Conservation (phyloP, 2,888 invertebrate genomes). For the Auanema freiburgensis region DNA sequence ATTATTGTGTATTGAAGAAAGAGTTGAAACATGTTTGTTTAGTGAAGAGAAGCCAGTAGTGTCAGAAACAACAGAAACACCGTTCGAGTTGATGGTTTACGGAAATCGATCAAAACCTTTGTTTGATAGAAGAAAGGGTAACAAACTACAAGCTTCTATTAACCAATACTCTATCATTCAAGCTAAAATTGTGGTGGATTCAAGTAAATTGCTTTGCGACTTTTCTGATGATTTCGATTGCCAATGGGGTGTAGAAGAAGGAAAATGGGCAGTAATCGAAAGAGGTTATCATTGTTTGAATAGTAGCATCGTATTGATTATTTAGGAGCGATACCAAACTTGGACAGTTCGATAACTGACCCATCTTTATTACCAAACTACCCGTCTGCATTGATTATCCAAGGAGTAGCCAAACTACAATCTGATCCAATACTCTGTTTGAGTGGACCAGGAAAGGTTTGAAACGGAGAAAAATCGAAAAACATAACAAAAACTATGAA, state of each 20-base stretch:
- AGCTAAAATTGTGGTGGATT: conserved; percentile 48
- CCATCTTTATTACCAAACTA: conserved; percentile 45
- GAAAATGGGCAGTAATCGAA: conserved; percentile 58
- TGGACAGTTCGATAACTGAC: conserved; percentile 47
- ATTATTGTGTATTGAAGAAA: no score
- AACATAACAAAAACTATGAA: not conserved
- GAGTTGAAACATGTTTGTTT: no score
- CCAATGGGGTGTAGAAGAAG: conserved; percentile 60
- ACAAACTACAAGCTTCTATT: not conserved
- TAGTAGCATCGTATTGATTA: not conserved
- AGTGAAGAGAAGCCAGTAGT: no score
- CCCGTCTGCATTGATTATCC: conserved; percentile 59
- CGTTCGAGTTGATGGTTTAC: conserved; percentile 55
- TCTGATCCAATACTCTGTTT: conserved; percentile 61
- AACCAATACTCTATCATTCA: not conserved
- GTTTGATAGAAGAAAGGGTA: conserved; percentile 49
- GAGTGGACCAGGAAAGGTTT: conserved; percentile 55
- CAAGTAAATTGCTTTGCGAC: conserved; percentile 56
- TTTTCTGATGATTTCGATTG: conserved; percentile 59
- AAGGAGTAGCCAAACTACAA: conserved; percentile 58
- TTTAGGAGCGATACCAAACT: conserved; percentile 58
- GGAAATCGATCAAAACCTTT: conserved; percentile 57
- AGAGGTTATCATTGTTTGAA: conserved; percentile 34
- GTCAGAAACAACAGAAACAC: conserved; percentile 31
- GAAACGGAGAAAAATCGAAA: no score